phyloP scores from a whole-genome alignment of 2,888 invertebrate genomes.

The Endotricha flammealis region DNA sequence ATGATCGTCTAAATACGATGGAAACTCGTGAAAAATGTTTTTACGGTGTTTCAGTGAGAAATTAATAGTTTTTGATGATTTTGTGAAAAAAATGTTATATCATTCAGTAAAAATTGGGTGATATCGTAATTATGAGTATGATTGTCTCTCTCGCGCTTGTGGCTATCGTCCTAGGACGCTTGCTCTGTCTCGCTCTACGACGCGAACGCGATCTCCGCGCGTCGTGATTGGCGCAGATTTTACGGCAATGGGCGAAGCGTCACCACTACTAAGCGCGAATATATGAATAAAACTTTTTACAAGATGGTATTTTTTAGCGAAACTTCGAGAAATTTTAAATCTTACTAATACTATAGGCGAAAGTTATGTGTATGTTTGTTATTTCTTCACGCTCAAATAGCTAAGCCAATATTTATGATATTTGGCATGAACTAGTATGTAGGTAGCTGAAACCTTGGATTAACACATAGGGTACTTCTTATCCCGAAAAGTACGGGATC shows the following conservation, averaged over 20 bases:
- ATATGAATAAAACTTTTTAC: no score
- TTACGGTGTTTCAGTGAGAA: conserved; percentile 51
- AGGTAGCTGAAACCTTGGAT: no score
- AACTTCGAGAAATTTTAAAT: no score
- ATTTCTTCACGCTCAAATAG: no score
- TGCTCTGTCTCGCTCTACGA: conserved; percentile 35
- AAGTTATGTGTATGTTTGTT: no score
- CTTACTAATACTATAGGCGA: no score
- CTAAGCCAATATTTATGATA: no score
- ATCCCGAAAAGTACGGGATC: no score
- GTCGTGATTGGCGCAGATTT: conserved; percentile 26
- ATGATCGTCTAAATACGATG: conserved; percentile 46
- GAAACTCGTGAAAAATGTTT: conserved; percentile 48
- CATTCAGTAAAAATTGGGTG: conserved; percentile 46
- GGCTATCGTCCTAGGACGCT: conserved; percentile 3
- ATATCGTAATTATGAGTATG: conserved; percentile 49
- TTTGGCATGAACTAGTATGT: no score
- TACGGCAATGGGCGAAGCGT: not conserved
- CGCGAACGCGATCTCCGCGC: conserved; percentile 24
- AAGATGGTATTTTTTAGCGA: no score
- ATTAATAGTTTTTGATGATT: conserved; percentile 41
- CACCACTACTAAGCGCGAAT: not conserved
- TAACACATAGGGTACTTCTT: no score
- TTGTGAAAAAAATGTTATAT: conserved; percentile 53
- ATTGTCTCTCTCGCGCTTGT: conserved; percentile 39